Evolutionary conservation across 2,113 vertebrate genomes (phyloP), one percentile per base, ranked within the genome.

Genomic region (Festucalex cinctus): DNA sequence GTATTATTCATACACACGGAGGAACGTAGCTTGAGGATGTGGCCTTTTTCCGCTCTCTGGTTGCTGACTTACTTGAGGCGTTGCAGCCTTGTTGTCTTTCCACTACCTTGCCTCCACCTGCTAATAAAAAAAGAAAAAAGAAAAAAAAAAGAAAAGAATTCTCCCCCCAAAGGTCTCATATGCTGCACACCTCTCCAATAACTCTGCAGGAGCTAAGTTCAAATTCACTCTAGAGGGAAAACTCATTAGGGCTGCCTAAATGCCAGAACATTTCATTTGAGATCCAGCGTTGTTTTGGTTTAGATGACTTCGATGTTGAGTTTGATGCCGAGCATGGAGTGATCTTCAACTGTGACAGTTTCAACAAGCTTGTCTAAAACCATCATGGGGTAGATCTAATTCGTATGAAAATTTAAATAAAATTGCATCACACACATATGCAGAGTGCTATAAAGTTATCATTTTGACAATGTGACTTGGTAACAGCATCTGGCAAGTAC

Each of bases 1-100:
- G 53, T 75, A 77, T 88, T 86, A 89, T 87, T 90, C 64, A 86
- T 83, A 66, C 3, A 6, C 59, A 66, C 2, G 4, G 46, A 72
- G 69, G 76, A 78, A 69, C 69, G 65, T 37, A 71, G 73, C 83
- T 83, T 6, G 63, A 77, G 44, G 78, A 85, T 70, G 70, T 78
- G 83, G 71, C 73, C 82, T 83, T 86, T 83, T 53, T 20, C 56
- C 66, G 73, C 61, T 73, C 49, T 57, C 66, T 69, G 44, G 41
- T 14, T 69, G 71, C 58, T 71, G 60, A 63, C 64, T 66, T 65
- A 70, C 61, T 60, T 65, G 28, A 74, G 66, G 59, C 75, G 66
- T 68, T 73, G 65, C 70, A 51, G 54, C 56, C 48, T 58, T 75
- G 68, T 71, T 75, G 73, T 64, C 60, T 71, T 51, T 66, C 35